Percentiles rank a stretch among this genome's conserved stretches.
These are phyloP conservation scores for Equus przewalskii DNA, from an alignment of 2,113 vertebrate genomes.

Conservation along the genomic window DNA sequence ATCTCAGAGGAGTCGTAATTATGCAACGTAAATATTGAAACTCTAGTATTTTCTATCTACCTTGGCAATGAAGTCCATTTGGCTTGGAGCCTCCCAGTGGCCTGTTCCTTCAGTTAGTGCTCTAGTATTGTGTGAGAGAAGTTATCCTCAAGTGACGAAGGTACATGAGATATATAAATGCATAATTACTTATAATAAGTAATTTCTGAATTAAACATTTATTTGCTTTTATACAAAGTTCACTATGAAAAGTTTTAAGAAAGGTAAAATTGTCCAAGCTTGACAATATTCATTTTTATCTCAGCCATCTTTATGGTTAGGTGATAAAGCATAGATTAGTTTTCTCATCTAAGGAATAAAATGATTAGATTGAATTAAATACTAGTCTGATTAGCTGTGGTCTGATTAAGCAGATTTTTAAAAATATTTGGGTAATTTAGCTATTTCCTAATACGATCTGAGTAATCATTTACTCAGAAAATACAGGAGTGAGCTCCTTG, in stretches of 20 bases:
- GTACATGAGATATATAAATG: not conserved
- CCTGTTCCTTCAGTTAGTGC: not conserved
- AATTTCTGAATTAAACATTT: not conserved
- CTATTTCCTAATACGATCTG: not conserved
- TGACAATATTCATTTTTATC: not conserved
- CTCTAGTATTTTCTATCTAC: not conserved
- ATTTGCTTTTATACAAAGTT: not conserved
- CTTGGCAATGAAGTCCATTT: not conserved
- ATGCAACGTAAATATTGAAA: not conserved
- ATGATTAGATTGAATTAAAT: not conserved
- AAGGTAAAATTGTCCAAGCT: not conserved
- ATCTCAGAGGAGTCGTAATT: not conserved
- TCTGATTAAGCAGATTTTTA: not conserved
- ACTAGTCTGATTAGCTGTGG: not conserved
- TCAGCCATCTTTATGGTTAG: not conserved
- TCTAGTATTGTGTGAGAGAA: not conserved
- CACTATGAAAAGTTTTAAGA: not conserved
- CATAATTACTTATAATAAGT: not conserved
- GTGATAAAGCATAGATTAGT: not conserved
- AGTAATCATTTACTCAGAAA: not conserved
- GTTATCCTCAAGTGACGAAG: not conserved
- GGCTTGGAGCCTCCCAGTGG: not conserved
- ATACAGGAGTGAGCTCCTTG: not conserved
- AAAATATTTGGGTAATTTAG: not conserved
- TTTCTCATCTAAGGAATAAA: conserved; percentile 1